Base-by-base conservation (phyloP, 2,113 vertebrate species). In the Ictidomys tridecemlineatus region DNA sequence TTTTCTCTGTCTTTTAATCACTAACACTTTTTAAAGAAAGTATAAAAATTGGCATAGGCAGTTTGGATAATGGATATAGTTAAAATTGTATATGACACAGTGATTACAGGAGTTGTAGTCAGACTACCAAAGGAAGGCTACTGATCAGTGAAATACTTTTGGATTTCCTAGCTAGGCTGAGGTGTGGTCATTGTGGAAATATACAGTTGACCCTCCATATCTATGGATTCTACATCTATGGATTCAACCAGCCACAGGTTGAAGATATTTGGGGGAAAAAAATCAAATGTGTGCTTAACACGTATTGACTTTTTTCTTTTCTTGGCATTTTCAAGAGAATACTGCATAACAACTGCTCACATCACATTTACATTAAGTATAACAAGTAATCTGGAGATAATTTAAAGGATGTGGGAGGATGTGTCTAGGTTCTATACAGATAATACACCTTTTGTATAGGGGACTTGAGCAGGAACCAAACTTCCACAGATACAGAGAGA, bases 61-160 rank as follows among this genome's bases (percentile, higher is more conserved):
- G 18, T 88, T 94, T 87, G 70, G 32, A 70, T 90, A 96, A 69
- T 63, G 89, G 8, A 69, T 87, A 76, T 16, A 48, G 4, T 92
- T 90, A 53, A 61, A 94, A 93, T 72, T 90, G 65, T 90, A 56
- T 11, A 53, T 18, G 63, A 63, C 86, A 24, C 20, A 94, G 56
- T 82, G 78, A 91, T 84, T 74, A 51, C 56, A 93, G 86, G 32
- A 37, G 22, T 92, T 91, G 26, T 16, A 84, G 28, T 87, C 74
- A 93, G 26, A 95, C 32, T 93, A n/a, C 32, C 48, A 78, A 89
- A 94, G 56, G 48, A 85, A 91, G 67, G 42, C 28, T 94, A 88
- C 95, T 76, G 74, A 89, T 95, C 79, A 85, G 24, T 85, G 20
- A 98, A 92, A 85, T 95, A 32, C 26, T 79, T 74, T 53, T 95